These are phyloP conservation scores for Kryptolebias ocellatus DNA, from an alignment of 2,797 vertebrate genomes.

Conservation along the genomic window DNA sequence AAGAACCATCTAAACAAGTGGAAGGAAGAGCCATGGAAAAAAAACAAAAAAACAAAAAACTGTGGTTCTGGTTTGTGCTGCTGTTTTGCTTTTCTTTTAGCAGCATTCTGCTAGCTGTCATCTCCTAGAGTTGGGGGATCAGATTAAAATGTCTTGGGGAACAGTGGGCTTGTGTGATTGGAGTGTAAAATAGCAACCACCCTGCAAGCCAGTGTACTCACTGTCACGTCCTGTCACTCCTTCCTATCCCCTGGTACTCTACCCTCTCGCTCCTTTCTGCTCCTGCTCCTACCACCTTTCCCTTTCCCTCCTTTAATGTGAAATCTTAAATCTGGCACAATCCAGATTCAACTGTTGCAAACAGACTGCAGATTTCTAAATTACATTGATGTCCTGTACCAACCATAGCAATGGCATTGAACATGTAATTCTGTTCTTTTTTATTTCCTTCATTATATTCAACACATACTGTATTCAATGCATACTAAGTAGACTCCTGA, in stretches of 20 bases:
- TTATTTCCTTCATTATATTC: slow-evolving; percentile 38
- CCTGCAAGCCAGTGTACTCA: slow-evolving; percentile 74
- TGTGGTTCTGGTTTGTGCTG: slow-evolving; percentile 7
- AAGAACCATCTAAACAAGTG: slow-evolving; percentile 59
- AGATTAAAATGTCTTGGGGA: slow-evolving; percentile 78
- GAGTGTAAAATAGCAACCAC: slow-evolving; percentile 78
- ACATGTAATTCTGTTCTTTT: neutral
- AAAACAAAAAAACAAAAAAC: slow-evolving; percentile 26
- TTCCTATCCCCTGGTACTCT: slow-evolving; percentile 60
- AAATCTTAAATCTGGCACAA: slow-evolving; percentile 41
- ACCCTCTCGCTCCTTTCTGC: slow-evolving; percentile 19
- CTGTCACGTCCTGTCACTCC: slow-evolving; percentile 78
- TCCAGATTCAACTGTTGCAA: slow-evolving; percentile 21
- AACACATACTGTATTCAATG: slow-evolving; percentile 28
- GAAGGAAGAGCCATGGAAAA: slow-evolving; percentile 27
- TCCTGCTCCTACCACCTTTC: slow-evolving; percentile 12
- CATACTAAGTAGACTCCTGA: slow-evolving; percentile 35
- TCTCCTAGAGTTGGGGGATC: slow-evolving; percentile 62
- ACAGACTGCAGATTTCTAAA: neutral
- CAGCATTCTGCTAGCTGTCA: slow-evolving; percentile 35
- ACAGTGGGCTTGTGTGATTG: slow-evolving; percentile 72
- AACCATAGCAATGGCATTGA: slow-evolving; percentile 2
- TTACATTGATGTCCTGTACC: slow-evolving; percentile 16
- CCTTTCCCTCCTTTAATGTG: slow-evolving; percentile 18
- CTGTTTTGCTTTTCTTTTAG: slow-evolving; percentile 32